These are phyloP conservation scores for Saccostrea cuccullata DNA, from an alignment of 1,140 invertebrate species.

Conservation along the genomic window DNA sequence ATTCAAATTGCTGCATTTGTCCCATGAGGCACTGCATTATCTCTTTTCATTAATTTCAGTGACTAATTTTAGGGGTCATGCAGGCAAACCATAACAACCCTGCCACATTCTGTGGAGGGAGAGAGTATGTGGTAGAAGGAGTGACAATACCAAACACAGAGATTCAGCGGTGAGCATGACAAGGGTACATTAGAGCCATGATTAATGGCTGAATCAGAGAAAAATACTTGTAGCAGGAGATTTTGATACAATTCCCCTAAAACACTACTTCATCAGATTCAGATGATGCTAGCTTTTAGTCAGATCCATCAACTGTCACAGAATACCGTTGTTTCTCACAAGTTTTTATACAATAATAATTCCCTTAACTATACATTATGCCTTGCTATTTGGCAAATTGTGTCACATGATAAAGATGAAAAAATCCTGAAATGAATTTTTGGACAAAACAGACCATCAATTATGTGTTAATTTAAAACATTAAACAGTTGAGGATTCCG, in stretches of 20 bases:
- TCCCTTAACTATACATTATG: not conserved
- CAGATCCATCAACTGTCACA: not conserved
- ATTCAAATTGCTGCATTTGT: too few species aligned
- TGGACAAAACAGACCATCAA: not conserved
- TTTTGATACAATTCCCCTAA: conserved; percentile 10
- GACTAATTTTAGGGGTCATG: too few species aligned
- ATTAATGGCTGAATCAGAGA: not conserved
- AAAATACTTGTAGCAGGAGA: conserved; percentile 4
- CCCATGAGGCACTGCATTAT: too few species aligned
- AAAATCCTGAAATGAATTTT: not conserved
- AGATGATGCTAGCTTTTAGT: not conserved
- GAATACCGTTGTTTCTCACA: not conserved
- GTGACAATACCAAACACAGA: not conserved
- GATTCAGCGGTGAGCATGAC: not conserved
- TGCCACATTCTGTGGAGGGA: too few species aligned
- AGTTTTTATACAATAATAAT: not conserved
- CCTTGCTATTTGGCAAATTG: conserved; percentile 6
- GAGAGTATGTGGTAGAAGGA: not conserved
- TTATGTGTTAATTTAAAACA: not conserved
- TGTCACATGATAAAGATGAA: conserved; percentile 18
- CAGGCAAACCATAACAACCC: too few species aligned
- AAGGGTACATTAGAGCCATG: not conserved
- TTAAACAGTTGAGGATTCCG: not conserved
- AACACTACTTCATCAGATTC: not conserved
- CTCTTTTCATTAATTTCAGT: too few species aligned